Base-by-base conservation (phyloP, 2,113 vertebrate genomes). In the Litocranius walleri region DNA sequence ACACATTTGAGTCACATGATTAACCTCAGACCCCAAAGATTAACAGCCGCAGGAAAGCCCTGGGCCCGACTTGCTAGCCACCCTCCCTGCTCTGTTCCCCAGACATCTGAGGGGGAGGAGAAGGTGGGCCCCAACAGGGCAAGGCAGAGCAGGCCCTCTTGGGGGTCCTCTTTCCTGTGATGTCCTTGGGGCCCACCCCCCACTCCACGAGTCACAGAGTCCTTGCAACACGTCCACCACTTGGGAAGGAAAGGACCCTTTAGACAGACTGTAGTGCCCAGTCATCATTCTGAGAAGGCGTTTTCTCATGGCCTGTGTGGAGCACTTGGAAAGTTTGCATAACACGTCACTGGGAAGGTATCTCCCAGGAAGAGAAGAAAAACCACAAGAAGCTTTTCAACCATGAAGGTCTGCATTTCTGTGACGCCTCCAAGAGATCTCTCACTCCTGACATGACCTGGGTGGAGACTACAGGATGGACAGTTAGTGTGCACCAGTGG, bases 371-470 rank as follows among this genome's bases (percentile, higher is more conserved):
- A 30, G 8, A 56, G 25, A 27, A 33, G 14, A 50, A 52, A 19
- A 33, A n/a, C 17, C 0, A 3, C 80, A 40, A 21, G 54, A 10
- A 56, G 43, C 36, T 80, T 45, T 81, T n/a, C 61, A 86, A 7
- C 52, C 1, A 0, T 21, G 19, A 48, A 77, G 45, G 13, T 86
- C 10, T 54, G 5, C 17, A 0, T 54, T 19, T 40, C 14, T 15
- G 1, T 6, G n/a, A 78, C 30, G 23, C 25, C 54, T 88, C 59
- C 2, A 6, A 29, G 56, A 21, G 78, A 23, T 33, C 16, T 1
- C 30, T 16, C 17, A 3, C 19, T 4, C 16, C 0, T 19, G n/a
- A 5, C 0, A 0, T n/a, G 27, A 1, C 30, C 15, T 0, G 0
- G 21, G 9, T 12, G 3, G 27, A 9, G 62, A 14, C 10, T 0